Percentiles rank a stretch among this genome's conserved stretches.
Evolutionary conservation across 30 jellyfish, hydroid and myxozoan genomes (phyloP).

Genomic region (Pseudorhiza aurosa): DNA sequence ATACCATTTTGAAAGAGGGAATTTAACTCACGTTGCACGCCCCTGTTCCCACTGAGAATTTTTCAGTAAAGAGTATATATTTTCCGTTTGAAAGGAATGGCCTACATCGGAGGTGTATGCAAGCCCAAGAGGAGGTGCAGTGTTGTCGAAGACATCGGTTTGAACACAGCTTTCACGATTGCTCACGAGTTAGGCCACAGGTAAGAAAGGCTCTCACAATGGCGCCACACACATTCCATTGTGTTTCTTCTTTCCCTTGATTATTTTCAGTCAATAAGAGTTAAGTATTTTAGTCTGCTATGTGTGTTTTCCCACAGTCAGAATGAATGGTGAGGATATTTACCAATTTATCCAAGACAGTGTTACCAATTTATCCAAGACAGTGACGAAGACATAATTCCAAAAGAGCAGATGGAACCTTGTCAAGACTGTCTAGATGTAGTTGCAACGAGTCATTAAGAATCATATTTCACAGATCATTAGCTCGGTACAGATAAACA

Average conservation of each 20-base stretch:
- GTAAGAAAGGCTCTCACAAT: too few species aligned
- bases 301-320: not conserved
- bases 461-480: not conserved
- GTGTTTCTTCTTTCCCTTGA: not conserved
- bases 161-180: constrained; percentile 94
- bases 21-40: too few species aligned
- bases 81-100: too few species aligned
- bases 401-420: not conserved
- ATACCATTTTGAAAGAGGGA: too few species aligned
- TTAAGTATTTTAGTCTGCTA: not conserved
- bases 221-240: too few species aligned
- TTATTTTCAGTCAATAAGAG: not conserved
- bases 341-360: too few species aligned
- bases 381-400: not conserved
- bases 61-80: too few species aligned
- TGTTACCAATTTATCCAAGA: not conserved
- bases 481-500: not conserved
- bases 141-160: constrained; percentile 95
- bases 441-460: not conserved
- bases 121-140: constrained; percentile 86
- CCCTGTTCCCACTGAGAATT: not conserved
- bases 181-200: constrained; percentile 98
- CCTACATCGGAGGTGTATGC: constrained; percentile 97
- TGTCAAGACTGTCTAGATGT: not conserved
- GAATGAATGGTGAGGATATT: not conserved